Base-by-base conservation (phyloP, 2,113 vertebrate genomes). In the Xiphorhynchus elegans region DNA sequence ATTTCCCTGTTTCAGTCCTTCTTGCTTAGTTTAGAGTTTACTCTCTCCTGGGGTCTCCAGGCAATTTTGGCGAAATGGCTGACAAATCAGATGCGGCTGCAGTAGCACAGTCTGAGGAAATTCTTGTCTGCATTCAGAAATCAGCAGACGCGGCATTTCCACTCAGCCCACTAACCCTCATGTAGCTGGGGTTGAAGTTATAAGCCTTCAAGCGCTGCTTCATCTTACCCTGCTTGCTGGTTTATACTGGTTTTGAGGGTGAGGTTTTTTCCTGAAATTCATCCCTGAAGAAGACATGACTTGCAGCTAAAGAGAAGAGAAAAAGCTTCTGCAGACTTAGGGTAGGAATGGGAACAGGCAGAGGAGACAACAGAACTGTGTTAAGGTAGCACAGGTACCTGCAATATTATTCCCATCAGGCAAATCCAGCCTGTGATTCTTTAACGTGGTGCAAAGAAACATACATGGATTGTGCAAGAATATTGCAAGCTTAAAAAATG, bases 1-100 rank as follows among this genome's bases (percentile, higher is more conserved):
- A 64, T 78, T 95, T 84, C 76, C 89, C 52, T 76, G 4, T 55
- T 89, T 79, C 74, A 82, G 52, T 68, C 56, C 44, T 91, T 87
- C 66, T 37, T 72, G 69, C 60, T 94, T 64, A 75, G 80, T 84
- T 91, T 60, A 1, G 20, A 60, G 44, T 66, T 92, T 60, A 3
- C 56, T 78, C 39, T 49, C 73, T 87, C 78, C 52, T 4, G 7
- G 64, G 68, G 33, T 84, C 68, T 86, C 52, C 2, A 5, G 60
- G 80, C 80, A 84, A 47, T 92, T 92, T 84, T 44, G 42, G 60
- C 1, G 3, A 89, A 85, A 86, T 11, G 50, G 91, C 89, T 95
- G 93, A 89, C 83, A 78, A 84, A 84, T 74, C 59, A 92, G 68
- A 74, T 60, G 73, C 0, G 17, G 46, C 55, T 93, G 68, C 69